Evolutionary conservation across 2,797 vertebrate species (phyloP).

Genomic region (Tapera naevia): DNA sequence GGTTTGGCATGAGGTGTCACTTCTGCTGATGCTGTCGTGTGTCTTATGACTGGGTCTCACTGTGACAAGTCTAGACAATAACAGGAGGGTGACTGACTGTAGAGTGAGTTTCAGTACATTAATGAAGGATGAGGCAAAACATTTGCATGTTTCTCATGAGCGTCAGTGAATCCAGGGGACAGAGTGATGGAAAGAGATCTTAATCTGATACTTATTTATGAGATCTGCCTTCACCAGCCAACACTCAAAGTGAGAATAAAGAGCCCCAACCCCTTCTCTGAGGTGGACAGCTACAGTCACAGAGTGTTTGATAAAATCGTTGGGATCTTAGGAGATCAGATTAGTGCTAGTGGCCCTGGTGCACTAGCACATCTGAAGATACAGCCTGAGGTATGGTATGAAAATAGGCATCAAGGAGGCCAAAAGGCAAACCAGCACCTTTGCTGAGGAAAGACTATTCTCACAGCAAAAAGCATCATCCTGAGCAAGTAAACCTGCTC

Average conservation of each 20-base stretch:
- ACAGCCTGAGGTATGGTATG: not conserved
- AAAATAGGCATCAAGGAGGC: not conserved
- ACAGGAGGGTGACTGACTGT: not conserved
- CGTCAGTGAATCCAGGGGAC: not conserved
- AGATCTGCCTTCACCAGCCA: constrained; percentile 3
- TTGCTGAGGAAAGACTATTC: not conserved
- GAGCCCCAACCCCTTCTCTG: not conserved
- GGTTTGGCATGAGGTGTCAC: constrained; percentile 3
- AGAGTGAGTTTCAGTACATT: not conserved
- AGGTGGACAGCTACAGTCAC: not conserved
- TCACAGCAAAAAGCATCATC: not conserved
- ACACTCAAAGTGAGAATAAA: not conserved
- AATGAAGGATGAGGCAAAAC: not conserved
- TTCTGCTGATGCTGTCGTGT: constrained; percentile 29
- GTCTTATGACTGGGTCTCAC: not conserved
- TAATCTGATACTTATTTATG: not conserved
- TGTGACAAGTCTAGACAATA: constrained; percentile 22
- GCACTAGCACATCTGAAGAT: not conserved
- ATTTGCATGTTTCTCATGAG: not conserved
- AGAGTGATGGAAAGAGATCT: not conserved
- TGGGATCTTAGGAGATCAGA: not conserved
- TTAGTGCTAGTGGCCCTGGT: not conserved
- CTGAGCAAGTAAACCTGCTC: not conserved
- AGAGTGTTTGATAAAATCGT: not conserved
- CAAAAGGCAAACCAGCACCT: not conserved